Evolutionary conservation across 2,888 invertebrate species (phyloP), one percentile per base, ranked within the genome.

Genomic region (Drosophila nr. medialis): DNA sequence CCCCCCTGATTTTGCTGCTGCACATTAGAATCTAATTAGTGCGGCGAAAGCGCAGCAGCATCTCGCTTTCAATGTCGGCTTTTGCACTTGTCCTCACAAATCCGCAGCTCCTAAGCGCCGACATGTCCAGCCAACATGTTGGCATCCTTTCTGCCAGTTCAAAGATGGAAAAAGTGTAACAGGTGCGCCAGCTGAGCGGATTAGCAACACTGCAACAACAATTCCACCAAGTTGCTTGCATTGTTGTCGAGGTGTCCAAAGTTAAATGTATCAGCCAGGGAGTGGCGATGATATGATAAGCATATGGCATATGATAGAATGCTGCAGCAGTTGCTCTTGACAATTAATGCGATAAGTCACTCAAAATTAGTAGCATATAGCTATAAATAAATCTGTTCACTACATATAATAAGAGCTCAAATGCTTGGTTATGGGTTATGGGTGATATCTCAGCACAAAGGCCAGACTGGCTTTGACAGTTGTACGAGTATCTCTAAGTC

Each of bases 1-100:
- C 73, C 77, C 71, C 71, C 50, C 67, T 69, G 50, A 62, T 67
- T 77, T 58, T 6, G n/a, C 67, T 30, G 49, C 54, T 76, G 77
- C 80, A 86, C 77, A 91, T 91, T 91, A 88, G 90, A 91, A 84
- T 89, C 83, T 89, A 91, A 91, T 91, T 91, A 90, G 89, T 72
- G 74, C 67, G 70, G 67, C 62, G 63, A 77, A 76, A 74, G 82
- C 73, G 85, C 74, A 74, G 70, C 70, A 40, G 68, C 62, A 69
- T 40, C 67, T 65, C 38, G 30, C 84, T 84, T 81, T 86, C 86
- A 72, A 75, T 75, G 86, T 75, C 80, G 76, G 75, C 70, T 73
- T 70, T 72, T 79, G 64, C 87, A 87, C 86, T 85, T 84, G 85
- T 85, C 74, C 77, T 64, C 68, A 50, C 75, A 84, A 90, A 88